phyloP scores from a whole-genome alignment of 2,888 invertebrate species.

The Diabrotica balteata region DNA sequence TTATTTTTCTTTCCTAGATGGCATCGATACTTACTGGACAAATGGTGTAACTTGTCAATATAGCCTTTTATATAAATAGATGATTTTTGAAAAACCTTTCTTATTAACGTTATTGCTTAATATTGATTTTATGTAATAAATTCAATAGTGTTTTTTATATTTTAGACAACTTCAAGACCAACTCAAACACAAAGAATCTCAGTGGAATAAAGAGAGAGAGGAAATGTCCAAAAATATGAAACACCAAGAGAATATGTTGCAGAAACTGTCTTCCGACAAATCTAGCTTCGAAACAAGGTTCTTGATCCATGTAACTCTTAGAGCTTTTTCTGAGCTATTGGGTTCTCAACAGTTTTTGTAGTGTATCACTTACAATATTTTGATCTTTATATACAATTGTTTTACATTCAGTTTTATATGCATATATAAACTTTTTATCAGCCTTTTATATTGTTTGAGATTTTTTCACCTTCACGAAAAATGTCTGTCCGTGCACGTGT shows the following conservation, averaged over 20 bases:
- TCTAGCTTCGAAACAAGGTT: slow-evolving; percentile 56
- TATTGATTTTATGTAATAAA: not conserved
- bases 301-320: slow-evolving; percentile 55
- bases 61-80: too few relatives aligned
- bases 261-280: slow-evolving; percentile 52
- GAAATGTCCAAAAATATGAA: slow-evolving; percentile 50
- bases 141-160: slow-evolving; percentile 18
- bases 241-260: slow-evolving; percentile 50
- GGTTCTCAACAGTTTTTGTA: slow-evolving; percentile 44
- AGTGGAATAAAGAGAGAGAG: slow-evolving; percentile 54
- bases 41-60: too few relatives aligned
- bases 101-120: not conserved
- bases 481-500: too few relatives aligned
- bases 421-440: not conserved
- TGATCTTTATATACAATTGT: slow-evolving; percentile 7
- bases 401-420: slow-evolving; percentile 2
- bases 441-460: too few relatives aligned
- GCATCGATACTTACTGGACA: too few relatives aligned
- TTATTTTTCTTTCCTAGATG: too few relatives aligned
- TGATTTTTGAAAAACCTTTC: not conserved
- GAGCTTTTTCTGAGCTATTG: slow-evolving; percentile 55
- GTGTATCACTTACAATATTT: slow-evolving; percentile 10
- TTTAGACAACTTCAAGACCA: slow-evolving; percentile 51
- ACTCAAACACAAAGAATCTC: slow-evolving; percentile 51
- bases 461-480: too few relatives aligned